Evolutionary conservation across 1,140 invertebrate genomes (phyloP).

Genomic region (Mactra quadrangularis): DNA sequence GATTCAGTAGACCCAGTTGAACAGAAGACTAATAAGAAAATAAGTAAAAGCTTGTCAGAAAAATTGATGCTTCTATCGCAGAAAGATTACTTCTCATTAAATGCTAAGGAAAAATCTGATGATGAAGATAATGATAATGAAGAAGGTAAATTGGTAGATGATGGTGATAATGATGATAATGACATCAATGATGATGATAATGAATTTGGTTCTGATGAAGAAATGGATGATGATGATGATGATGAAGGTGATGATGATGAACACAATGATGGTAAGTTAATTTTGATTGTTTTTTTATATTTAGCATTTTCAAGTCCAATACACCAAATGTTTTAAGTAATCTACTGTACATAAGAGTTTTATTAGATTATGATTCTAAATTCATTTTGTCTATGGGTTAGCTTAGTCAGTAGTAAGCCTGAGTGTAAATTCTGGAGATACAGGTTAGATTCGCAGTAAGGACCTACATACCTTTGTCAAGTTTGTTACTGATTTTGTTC

Average conservation of each 20-base stretch:
- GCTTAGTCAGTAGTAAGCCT: too few species aligned
- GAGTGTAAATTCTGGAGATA: too few species aligned
- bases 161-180: neutral
- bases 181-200: neutral
- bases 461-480: too few species aligned
- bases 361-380: too few species aligned
- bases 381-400: too few species aligned
- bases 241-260: conserved; percentile 1
- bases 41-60: neutral
- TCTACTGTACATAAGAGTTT: too few species aligned
- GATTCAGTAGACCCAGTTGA: neutral
- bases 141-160: neutral
- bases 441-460: too few species aligned
- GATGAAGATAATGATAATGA: neutral
- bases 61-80: conserved; percentile 23
- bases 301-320: neutral
- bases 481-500: too few species aligned
- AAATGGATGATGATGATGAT: conserved; percentile 8
- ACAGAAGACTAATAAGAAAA: neutral
- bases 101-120: conserved; percentile 34
- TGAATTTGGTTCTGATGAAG: neutral
- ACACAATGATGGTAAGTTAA: neutral
- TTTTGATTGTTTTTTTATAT: neutral
- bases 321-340: neutral
- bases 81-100: conserved; percentile 34